A percentile compares a stretch with the other conserved stretches of the same genome.
These are phyloP conservation scores for Empis livida DNA, from an alignment of 2,888 invertebrate species.

Conservation along the genomic window DNA sequence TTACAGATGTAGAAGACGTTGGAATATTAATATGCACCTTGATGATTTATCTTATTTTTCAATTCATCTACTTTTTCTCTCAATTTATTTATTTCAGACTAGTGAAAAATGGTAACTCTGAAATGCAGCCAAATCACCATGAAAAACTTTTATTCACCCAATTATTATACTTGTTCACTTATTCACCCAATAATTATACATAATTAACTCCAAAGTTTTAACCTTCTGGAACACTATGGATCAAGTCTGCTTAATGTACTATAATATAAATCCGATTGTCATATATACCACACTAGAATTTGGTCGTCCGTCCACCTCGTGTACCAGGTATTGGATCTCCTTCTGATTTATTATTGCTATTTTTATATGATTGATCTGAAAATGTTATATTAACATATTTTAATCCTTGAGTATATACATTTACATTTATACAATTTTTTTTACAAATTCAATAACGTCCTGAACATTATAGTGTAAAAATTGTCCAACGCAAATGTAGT, in stretches of 20 bases:
- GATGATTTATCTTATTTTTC: no score
- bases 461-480: no score
- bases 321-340: slow-evolving; percentile 32
- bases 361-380: slow-evolving; percentile 37
- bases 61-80: no score
- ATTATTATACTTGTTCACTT: slow-evolving; percentile 38
- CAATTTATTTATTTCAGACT: no score
- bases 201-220: slow-evolving; percentile 7
- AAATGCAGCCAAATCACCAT: slow-evolving; percentile 73
- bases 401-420: slow-evolving; percentile 33
- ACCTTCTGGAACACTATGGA: slow-evolving; percentile 33
- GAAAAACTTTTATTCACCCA: slow-evolving; percentile 74
- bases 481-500: no score
- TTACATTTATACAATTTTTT: no score
- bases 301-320: slow-evolving; percentile 24
- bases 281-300: slow-evolving; percentile 26
- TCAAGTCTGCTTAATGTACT: slow-evolving; percentile 28
- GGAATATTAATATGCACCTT: no score
- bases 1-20: no score
- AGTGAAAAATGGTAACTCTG: no score
- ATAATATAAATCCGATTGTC: slow-evolving; percentile 29
- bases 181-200: slow-evolving; percentile 22
- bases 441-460: no score
- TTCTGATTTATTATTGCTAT: slow-evolving; percentile 30
- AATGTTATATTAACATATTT: slow-evolving; percentile 52